phyloP scores from a whole-genome alignment of 2,888 invertebrate species.

The Macropis europaea region DNA sequence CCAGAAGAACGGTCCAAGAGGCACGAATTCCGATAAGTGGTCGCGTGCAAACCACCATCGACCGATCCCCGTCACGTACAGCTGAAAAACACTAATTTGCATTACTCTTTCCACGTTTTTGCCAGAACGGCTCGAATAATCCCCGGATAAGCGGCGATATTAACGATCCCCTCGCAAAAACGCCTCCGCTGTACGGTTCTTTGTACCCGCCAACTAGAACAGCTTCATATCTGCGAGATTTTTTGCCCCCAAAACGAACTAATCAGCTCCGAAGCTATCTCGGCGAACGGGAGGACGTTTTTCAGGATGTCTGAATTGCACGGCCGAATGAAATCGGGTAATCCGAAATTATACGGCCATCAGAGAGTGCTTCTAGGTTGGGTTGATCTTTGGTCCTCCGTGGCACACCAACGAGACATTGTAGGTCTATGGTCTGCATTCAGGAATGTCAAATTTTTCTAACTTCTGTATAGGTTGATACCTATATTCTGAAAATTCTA shows the following conservation, averaged over 20 bases:
- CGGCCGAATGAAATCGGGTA: no score
- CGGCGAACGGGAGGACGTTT: no score
- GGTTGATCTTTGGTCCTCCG: no score
- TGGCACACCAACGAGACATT: no score
- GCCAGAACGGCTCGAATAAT: slow-evolving; percentile 35
- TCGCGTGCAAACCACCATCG: slow-evolving; percentile 33
- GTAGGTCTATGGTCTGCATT: no score
- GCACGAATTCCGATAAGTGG: slow-evolving; percentile 46
- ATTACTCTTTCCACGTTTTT: slow-evolving; percentile 49
- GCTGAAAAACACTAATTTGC: slow-evolving; percentile 56
- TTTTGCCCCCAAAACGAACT: slow-evolving; percentile 48
- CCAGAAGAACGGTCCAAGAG: slow-evolving; percentile 44
- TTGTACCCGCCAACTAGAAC: slow-evolving; percentile 24
- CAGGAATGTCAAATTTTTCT: no score
- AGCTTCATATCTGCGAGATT: slow-evolving; percentile 47
- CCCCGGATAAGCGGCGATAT: slow-evolving; percentile 63
- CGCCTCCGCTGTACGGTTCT: slow-evolving; percentile 15
- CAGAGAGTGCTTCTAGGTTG: no score
- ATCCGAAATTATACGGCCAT: no score
- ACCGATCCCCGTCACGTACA: slow-evolving; percentile 37
- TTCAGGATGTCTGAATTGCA: no score
- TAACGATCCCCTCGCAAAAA: slow-evolving; percentile 61
- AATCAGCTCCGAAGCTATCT: slow-evolving; percentile 56
- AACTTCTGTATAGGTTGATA: no score
- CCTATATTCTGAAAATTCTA: no score